phyloP scores from a whole-genome alignment of 1,140 invertebrate species.

The Tetramorium parvispinum region DNA sequence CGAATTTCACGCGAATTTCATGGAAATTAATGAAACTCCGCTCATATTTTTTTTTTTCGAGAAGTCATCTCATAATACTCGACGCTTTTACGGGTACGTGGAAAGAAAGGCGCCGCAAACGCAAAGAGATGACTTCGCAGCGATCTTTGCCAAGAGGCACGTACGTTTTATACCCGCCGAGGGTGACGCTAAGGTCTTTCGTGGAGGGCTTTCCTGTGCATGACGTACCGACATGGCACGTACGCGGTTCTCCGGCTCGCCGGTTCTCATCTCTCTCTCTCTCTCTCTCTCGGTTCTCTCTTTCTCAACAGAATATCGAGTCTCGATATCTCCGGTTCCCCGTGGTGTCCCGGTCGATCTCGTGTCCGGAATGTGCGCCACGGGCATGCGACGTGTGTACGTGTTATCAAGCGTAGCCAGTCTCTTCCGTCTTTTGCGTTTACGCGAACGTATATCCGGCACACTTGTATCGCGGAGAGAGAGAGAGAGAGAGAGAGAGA shows the following conservation, averaged over 20 bases:
- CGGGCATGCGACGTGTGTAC: constrained; percentile 35
- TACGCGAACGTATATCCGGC: constrained; percentile 19
- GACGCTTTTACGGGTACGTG: neutral
- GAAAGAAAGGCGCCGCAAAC: constrained; percentile 36
- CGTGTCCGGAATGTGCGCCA: constrained; percentile 38
- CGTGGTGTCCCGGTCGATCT: constrained; percentile 49
- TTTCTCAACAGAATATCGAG: constrained; percentile 72
- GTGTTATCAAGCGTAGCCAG: constrained; percentile 37
- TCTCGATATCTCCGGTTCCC: constrained; percentile 73
- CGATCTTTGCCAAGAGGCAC: constrained; percentile 51
- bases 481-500: no score
- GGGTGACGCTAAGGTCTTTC: constrained; percentile 52
- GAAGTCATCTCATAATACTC: neutral
- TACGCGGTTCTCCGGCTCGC: constrained; percentile 47
- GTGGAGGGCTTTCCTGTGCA: constrained; percentile 34
- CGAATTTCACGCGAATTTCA: neutral
- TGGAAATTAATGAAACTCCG: neutral
- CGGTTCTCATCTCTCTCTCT: constrained; percentile 6
- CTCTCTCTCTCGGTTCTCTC: constrained; percentile 38
- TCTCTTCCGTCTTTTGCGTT: constrained; percentile 24
- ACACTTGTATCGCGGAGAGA: neutral
- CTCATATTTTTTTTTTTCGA: neutral
- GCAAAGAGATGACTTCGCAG: constrained; percentile 31
- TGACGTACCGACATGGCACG: constrained; percentile 49
- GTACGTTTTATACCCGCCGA: constrained; percentile 54